Percentiles rank a stretch among this genome's conserved stretches.
Conservation (phyloP, 2,797 vertebrate species). For the Diceros bicornis region DNA sequence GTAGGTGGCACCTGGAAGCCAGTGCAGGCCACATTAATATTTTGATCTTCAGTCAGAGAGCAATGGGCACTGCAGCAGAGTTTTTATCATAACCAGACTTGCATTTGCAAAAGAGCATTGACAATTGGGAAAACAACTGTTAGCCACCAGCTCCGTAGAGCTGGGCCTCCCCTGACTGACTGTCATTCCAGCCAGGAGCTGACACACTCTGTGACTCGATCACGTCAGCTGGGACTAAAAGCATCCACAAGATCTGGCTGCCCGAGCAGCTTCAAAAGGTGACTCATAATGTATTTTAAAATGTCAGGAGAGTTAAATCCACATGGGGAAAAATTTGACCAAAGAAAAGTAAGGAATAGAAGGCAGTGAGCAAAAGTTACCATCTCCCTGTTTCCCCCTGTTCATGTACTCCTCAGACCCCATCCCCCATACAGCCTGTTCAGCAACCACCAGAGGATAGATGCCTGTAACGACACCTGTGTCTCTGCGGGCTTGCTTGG, state of each 20-base stretch:
- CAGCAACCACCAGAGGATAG: not conserved
- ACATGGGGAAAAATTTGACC: not conserved
- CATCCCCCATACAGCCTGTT: too few relatives aligned
- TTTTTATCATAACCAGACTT: not conserved
- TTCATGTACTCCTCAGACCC: accelerated
- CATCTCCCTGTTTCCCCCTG: not conserved
- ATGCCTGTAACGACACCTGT: not conserved
- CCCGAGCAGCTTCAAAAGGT: not conserved
- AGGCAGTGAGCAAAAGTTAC: not conserved
- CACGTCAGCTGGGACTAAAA: not conserved
- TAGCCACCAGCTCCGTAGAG: accelerated
- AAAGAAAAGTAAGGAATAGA: not conserved
- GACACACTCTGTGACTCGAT: not conserved
- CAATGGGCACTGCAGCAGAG: not conserved
- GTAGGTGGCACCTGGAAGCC: not conserved
- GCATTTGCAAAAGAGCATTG: accelerated
- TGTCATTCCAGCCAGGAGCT: not conserved
- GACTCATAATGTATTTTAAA: not conserved
- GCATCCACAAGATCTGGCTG: too few relatives aligned
- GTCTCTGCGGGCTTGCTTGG: not conserved
- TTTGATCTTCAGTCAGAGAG: not conserved
- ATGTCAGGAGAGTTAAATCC: not conserved
- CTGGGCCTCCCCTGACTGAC: too few relatives aligned
- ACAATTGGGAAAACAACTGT: too few relatives aligned
- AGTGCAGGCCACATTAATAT: accelerated